A percentile compares a stretch with the other conserved stretches of the same genome.
These are phyloP conservation scores for Stylophora pistillata DNA, from an alignment of 64 coral and sea anemone species.

Conservation along the genomic window DNA sequence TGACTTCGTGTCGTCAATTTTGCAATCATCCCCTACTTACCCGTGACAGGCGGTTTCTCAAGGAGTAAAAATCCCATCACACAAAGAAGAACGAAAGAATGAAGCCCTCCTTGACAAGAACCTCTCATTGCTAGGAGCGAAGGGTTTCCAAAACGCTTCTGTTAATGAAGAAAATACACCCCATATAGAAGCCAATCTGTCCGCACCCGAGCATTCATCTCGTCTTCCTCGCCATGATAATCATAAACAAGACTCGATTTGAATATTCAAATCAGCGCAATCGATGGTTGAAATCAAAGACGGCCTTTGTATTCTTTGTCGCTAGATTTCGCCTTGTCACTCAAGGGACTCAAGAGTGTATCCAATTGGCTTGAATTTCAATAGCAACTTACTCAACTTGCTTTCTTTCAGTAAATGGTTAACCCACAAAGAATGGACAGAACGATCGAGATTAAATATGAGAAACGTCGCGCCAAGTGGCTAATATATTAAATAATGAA, in stretches of 20 bases:
- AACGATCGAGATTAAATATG: too few relatives aligned
- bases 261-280: conserved; percentile 9
- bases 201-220: background rate
- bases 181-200: background rate
- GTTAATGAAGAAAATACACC: background rate
- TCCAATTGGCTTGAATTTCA: background rate
- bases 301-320: background rate
- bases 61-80: background rate
- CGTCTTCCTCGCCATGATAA: background rate
- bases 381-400: background rate
- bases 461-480: background rate
- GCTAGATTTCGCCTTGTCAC: background rate
- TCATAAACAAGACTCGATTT: background rate
- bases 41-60: background rate
- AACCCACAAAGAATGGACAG: background rate
- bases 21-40: background rate
- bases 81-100: background rate
- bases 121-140: background rate
- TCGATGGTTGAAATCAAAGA: background rate
- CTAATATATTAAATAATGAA: background rate
- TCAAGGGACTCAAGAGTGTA: background rate
- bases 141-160: background rate
- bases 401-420: background rate
- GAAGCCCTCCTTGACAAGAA: background rate
- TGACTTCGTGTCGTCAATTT: background rate